These are phyloP conservation scores for Clanis bilineata DNA, from an alignment of 2,888 invertebrate genomes.

Conservation along the genomic window DNA sequence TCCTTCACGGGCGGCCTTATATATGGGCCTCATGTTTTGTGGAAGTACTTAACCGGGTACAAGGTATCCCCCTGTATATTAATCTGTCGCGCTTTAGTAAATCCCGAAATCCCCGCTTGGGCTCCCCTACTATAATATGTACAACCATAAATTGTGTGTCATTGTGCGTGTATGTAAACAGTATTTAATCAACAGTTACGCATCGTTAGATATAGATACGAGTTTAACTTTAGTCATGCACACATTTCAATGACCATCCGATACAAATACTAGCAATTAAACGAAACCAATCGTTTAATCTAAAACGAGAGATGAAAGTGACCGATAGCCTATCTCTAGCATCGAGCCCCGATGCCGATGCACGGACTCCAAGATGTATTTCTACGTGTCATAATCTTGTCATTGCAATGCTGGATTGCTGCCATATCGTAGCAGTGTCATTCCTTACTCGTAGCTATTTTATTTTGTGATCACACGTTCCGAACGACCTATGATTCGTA, in stretches of 20 bases:
- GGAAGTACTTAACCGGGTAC: too few relatives aligned
- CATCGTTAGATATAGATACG: conserved; percentile 33
- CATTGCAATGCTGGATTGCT: conserved; percentile 49
- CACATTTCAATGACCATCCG: conserved; percentile 60
- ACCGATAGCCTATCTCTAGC: conserved; percentile 57
- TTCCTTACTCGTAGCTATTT: conserved; percentile 22
- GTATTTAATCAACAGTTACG: not conserved
- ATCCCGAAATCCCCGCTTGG: too few relatives aligned
- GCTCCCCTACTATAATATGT: too few relatives aligned
- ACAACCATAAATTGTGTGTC: not conserved
- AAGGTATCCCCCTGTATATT: too few relatives aligned
- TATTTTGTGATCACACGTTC: conserved; percentile 37
- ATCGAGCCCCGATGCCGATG: conserved; percentile 40
- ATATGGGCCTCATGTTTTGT: too few relatives aligned
- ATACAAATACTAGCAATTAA: conserved; percentile 75
- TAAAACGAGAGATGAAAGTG: conserved; percentile 76
- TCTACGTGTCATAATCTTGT: conserved; percentile 62
- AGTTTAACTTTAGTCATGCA: conserved; percentile 57
- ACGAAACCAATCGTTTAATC: conserved; percentile 76
- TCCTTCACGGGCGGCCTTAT: too few relatives aligned
- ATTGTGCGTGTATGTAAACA: not conserved
- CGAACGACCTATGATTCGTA: conserved; percentile 31
- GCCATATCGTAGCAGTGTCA: conserved; percentile 12
- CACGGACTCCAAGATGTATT: conserved; percentile 44
- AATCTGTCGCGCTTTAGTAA: too few relatives aligned